Evolutionary conservation across 2,113 vertebrate species (phyloP), one percentile per base, ranked within the genome.

Genomic region (Macquaria australasica): DNA sequence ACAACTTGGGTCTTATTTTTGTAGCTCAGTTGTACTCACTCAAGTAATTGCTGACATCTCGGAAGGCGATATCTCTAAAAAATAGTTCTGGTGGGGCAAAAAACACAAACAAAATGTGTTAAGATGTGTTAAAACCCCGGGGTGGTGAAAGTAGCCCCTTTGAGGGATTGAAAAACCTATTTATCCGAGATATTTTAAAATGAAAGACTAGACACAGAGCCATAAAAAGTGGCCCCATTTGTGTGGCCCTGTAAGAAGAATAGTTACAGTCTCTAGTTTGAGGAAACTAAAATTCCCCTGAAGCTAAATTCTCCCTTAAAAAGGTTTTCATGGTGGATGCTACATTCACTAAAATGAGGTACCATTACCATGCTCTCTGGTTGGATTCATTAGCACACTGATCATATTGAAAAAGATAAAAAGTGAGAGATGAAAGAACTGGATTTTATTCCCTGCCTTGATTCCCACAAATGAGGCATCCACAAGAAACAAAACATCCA

Each of bases 401-500:
- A 88, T 88, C 82, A 88, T 87, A 82, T 85, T 89, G 86, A 85
- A 89, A 87, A 82, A 89, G 86, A 91, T 88, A 88, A 87, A 81
- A 93, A 92, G 90, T 53, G 2, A n/a, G 60, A 87, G 85, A 93
- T 90, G 82, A 93, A 90, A 89, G 89, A 80, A 86, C 51, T 78
- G 68, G 85, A 74, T 82, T 85, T 86, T 63, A 80, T 71, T 87
- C 55, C 43, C 76, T 60, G 85, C 58, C 77, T 79, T 78, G 74
- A 71, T 69, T 84, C 41, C 73, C 37, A 81, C 84, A 93, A 90
- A 93, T 85, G 84, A 78, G 81, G 50, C 77, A 48, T 80, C 76
- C n/a, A n/a, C 66, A 77, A 83, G 73, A 79, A 91, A 90, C 77
- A 89, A 83, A 77, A 77, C 63, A 62, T 85, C 68, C 48, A 55